phyloP scores from a whole-genome alignment of 2,888 invertebrate genomes.

The Campopleginae sp. region DNA sequence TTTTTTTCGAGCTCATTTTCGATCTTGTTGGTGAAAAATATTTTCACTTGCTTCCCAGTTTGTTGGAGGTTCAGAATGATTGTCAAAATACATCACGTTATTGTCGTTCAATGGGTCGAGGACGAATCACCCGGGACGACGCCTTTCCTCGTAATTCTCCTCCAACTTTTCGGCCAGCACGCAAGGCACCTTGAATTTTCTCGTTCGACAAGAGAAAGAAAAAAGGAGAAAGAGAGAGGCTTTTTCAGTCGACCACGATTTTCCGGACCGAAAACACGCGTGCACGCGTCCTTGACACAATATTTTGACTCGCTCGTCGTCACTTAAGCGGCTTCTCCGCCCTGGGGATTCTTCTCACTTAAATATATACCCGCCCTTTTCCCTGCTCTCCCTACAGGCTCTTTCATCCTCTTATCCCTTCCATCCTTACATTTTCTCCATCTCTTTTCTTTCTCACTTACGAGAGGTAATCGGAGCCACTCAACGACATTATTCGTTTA shows the following conservation, averaged over 20 bases:
- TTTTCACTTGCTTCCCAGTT: background rate
- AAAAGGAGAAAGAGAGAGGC: conserved; percentile 35
- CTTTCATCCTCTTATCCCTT: conserved; percentile 13
- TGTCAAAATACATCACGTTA: conserved; percentile 20
- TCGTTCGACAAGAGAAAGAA: conserved; percentile 56
- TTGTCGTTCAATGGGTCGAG: conserved; percentile 57
- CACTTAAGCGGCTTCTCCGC: conserved; percentile 29
- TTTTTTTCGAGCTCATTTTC: no score
- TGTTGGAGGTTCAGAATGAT: conserved; percentile 2
- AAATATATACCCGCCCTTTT: conserved; percentile 30
- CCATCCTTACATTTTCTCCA: background rate
- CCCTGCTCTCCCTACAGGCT: background rate
- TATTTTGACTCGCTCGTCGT: conserved; percentile 76
- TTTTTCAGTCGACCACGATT: conserved; percentile 57
- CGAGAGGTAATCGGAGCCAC: conserved; percentile 12
- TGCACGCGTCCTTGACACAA: conserved; percentile 78
- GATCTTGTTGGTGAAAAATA: background rate
- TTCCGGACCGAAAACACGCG: conserved; percentile 58
- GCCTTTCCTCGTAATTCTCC: conserved; percentile 31
- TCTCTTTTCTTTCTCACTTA: conserved; percentile 5
- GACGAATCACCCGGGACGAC: conserved; percentile 45
- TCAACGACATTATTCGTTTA: background rate
- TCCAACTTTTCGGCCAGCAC: conserved; percentile 49
- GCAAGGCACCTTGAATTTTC: conserved; percentile 31
- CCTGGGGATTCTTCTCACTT: conserved; percentile 25